Evolutionary conservation across 1,140 invertebrate species (phyloP), one percentile per base, ranked within the genome.

Genomic region (Drosophila kikkawai): DNA sequence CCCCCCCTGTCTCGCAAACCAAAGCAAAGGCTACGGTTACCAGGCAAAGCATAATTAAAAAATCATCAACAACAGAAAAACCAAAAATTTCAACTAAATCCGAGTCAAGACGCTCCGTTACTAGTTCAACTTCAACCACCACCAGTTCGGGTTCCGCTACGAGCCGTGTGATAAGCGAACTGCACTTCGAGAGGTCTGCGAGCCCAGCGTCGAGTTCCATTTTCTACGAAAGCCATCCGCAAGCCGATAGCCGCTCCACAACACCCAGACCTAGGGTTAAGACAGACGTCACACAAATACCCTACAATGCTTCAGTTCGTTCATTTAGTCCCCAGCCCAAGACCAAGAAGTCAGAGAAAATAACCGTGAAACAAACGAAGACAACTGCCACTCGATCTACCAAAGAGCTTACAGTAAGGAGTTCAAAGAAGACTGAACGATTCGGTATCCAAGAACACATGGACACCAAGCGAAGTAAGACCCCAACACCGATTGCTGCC

Each of bases 151-250:
- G 71, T 2, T 91, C 85, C 2, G 82, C 81, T 5, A 68, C 86
- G 9, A 90, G 86, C 64, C 81, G 85, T 34, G 75, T 90, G 0
- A 90, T 85, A 37, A 90, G 85, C 37, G 85, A 90, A 85, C 50
- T 90, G 47, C 85, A 90, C 51, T 90, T 90, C 39, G 85, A 90
- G 45, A 64, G 86, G 60, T 90, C 86, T 22, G 59, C 86, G 7
- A 90, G 85, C 45, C 86, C 85, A n/a, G 86, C 85, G 8, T 79
- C 85, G 1, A 90, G 86, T 70, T 90, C 85, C n/a, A 90, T 90
- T 76, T 90, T 90, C 63, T 90, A 90, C n/a, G 85, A 90, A 47
- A 90, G 81, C 26, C 80, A 87, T 47, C 67, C 79, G n/a, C 84
- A 90, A 42, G 79, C 85, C 11, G 90, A 91, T 32, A 92, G 91